phyloP scores from a whole-genome alignment of 2,797 vertebrate species.

The Myripristis jacobus region DNA sequence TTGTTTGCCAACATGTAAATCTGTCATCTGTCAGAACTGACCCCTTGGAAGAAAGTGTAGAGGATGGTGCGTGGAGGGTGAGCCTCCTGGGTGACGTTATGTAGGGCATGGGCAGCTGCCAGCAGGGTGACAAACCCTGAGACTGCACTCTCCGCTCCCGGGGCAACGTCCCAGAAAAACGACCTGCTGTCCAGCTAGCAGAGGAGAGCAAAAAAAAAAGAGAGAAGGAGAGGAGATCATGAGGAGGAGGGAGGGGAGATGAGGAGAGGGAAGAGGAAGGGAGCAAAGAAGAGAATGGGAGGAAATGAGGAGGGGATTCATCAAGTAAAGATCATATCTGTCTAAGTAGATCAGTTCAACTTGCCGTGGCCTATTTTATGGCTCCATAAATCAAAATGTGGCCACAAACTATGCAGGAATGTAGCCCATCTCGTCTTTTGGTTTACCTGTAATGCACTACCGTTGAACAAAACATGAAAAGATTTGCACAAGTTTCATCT shows the following conservation, averaged over 20 bases:
- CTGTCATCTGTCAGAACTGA: conserved; percentile 69
- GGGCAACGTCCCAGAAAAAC: conserved; percentile 93
- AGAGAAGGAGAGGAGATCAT: background rate
- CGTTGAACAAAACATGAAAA: background rate
- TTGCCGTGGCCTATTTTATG: conserved; percentile 3
- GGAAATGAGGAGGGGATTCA: background rate
- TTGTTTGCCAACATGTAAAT: background rate
- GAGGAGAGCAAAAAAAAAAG: background rate
- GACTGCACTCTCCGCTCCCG: conserved; percentile 88
- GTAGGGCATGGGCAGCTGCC: conserved; percentile 88
- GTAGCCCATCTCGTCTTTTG: background rate
- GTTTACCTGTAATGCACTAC: background rate
- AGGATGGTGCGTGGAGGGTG: conserved; percentile 83
- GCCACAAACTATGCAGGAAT: conserved; percentile 7
- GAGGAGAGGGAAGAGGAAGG: conserved; percentile 4
- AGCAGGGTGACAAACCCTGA: conserved; percentile 90
- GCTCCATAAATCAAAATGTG: conserved; percentile 1
- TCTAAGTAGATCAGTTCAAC: conserved; percentile 1
- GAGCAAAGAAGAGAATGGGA: background rate
- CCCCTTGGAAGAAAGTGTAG: conserved; percentile 96
- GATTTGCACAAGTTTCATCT: background rate
- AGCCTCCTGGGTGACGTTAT: conserved; percentile 77
- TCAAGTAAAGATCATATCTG: conserved; percentile 7
- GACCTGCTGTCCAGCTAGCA: conserved; percentile 92
- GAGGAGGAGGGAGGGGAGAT: background rate